Percentiles rank a stretch among this genome's conserved stretches.
phyloP scores from a whole-genome alignment of 2,113 vertebrate species.

The Mustelus asterias region DNA sequence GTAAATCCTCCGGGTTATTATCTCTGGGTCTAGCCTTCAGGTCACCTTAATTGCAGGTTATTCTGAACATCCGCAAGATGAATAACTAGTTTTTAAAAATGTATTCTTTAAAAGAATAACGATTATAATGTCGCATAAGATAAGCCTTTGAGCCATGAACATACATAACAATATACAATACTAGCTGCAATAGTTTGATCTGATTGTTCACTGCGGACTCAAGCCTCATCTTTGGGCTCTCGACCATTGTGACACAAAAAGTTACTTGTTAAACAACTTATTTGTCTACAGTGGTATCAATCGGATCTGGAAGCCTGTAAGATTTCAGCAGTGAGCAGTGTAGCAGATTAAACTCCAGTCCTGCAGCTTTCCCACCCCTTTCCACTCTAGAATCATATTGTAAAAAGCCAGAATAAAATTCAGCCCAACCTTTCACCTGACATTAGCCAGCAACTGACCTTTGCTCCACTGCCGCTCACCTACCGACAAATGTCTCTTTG shows the following conservation, averaged over 20 bases:
- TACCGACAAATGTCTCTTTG: not conserved
- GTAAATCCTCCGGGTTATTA: not conserved
- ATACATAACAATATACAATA: not conserved
- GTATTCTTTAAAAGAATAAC: not conserved
- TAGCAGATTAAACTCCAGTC: not conserved
- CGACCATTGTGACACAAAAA: not conserved
- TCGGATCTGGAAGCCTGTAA: not conserved
- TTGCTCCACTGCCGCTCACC: not conserved
- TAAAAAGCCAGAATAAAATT: not conserved
- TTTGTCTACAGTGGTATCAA: not conserved
- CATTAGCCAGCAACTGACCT: not conserved
- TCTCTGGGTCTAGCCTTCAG: not conserved
- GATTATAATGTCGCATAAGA: not conserved
- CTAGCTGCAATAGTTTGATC: not conserved
- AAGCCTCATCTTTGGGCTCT: not conserved
- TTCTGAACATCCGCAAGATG: not conserved
- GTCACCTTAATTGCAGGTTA: not conserved
- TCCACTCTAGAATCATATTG: no score
- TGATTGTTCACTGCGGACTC: not conserved
- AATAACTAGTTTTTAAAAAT: not conserved
- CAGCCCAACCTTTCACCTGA: not conserved
- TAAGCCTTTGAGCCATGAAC: not conserved
- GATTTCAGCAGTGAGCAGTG: not conserved
- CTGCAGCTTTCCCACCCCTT: not conserved
- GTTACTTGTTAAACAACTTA: not conserved